Evolutionary conservation across 2,888 invertebrate species (phyloP).

Genomic region (Epinotia demarniana): DNA sequence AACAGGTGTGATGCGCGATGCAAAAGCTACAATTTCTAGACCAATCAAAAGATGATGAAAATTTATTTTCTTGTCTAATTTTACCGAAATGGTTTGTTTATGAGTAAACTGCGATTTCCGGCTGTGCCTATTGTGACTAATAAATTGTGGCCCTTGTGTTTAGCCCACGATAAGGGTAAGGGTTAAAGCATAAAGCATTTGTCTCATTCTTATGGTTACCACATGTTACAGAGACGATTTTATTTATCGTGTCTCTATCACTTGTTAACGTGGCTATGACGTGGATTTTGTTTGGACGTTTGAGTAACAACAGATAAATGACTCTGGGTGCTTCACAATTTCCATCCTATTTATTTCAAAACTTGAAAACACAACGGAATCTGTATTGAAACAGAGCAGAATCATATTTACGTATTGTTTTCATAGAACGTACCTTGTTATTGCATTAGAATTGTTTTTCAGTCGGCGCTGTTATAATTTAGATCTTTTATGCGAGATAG

Average conservation of each 20-base stretch:
- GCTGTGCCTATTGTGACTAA: neutral
- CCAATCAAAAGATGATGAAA: neutral
- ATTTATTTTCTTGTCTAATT: constrained; percentile 2
- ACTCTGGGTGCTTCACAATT: neutral
- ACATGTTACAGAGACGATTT: neutral
- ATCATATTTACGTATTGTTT: neutral
- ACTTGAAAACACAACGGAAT: constrained; percentile 4
- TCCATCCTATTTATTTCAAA: constrained; percentile 2
- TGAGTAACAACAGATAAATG: neutral
- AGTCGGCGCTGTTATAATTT: constrained; percentile 3
- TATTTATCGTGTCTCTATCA: too few species aligned
- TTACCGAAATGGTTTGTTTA: neutral
- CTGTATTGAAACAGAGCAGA: neutral
- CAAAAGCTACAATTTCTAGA: neutral
- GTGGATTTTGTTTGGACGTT: neutral
- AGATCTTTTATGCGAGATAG: constrained; percentile 26
- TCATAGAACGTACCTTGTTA: constrained; percentile 19
- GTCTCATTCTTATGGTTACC: neutral
- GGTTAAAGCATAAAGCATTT: too few species aligned
- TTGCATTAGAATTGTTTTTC: constrained; percentile 36
- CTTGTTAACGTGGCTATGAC: neutral
- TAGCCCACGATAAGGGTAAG: neutral
- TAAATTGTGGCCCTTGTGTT: neutral
- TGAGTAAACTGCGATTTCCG: constrained; percentile 3
- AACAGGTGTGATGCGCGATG: constrained; percentile 4